These are phyloP conservation scores for Pyrochroa serraticornis DNA, from an alignment of 2,888 invertebrate genomes.

Conservation along the genomic window DNA sequence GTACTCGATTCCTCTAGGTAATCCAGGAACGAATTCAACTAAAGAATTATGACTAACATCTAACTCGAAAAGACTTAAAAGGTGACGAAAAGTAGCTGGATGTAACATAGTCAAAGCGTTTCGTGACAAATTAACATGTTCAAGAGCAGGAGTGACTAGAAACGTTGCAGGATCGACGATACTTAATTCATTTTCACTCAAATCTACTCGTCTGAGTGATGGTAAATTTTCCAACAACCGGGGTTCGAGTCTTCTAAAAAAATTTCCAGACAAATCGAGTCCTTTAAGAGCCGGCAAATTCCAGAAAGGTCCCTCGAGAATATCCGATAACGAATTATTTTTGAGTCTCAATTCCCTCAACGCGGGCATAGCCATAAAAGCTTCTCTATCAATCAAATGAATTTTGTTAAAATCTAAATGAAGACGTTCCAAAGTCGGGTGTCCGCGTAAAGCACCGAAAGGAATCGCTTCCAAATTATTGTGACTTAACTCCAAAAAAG, in stretches of 20 bases:
- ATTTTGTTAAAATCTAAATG: conserved; percentile 82
- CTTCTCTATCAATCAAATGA: conserved; percentile 75
- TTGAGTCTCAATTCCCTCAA: conserved; percentile 79
- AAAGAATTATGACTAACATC: conserved; percentile 77
- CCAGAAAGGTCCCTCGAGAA: conserved; percentile 79
- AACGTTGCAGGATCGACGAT: conserved; percentile 77
- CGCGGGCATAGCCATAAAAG: conserved; percentile 83
- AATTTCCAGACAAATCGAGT: conserved; percentile 79
- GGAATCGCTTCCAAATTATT: conserved; percentile 80
- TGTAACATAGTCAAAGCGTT: conserved; percentile 75
- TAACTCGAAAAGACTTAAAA: conserved; percentile 77
- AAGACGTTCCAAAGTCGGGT: conserved; percentile 78
- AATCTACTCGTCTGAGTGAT: conserved; percentile 75
- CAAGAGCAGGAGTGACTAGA: conserved; percentile 72
- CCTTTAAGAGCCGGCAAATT: conserved; percentile 85
- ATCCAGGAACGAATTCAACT: conserved; percentile 76
- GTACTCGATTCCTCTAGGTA: conserved; percentile 79
- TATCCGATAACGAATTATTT: conserved; percentile 81
- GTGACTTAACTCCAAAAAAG: conserved; percentile 78
- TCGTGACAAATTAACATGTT: conserved; percentile 79
- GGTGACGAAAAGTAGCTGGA: conserved; percentile 76
- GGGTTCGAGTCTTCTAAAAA: conserved; percentile 73
- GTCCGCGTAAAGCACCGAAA: conserved; percentile 78
- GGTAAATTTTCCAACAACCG: conserved; percentile 77
- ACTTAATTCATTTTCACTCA: conserved; percentile 75